Base-by-base conservation (phyloP, 2,888 invertebrate species). In the Drosophila anomelani region DNA sequence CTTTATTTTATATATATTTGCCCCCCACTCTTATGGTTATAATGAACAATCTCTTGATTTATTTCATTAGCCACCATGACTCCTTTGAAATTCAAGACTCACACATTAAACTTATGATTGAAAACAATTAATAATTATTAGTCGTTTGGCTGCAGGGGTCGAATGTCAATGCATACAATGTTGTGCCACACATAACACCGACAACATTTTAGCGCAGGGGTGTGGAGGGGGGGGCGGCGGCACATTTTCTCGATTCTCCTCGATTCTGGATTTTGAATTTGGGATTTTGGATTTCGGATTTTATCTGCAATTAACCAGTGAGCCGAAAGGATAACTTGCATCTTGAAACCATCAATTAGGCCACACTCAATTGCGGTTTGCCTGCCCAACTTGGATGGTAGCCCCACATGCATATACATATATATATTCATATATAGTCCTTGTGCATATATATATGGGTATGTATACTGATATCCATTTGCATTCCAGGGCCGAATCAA, bases 311-410 rank as follows among this genome's bases (percentile, higher is more conserved):
- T 68, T 69, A 68, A 69, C 47, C 67, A 56, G 47, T 56, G 56
- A 56, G 36, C 41, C 69, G 69, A 39, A 47, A 47, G 47, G 47
- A 69, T 69, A 69, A 41, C 70, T 57, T 17, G 67, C 69, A 68
- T 47, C 67, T 47, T 34, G 34, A 55, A 68, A 56, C 69, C 67
- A 68, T 68, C 67, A 68, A 69, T 68, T 68, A 68, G 38, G n/a
- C 29, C 46, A 23, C 47, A 20, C 36, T 15, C 26, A 26, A 57
- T 23, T 67, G 67, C 34, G 64, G 64, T 61, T 38, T 9, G 38
- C 1, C 23, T 39, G 29, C 17, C 26, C 58, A n/a, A 36, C 44
- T 20, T 57, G 57, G 20, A 32, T 49, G 46, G 29, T 32, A 32
- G 23, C 17, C 58, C 15, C 13, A 43, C 20, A 23, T 13, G 4